Percentiles rank a stretch among this genome's conserved stretches.
Conservation (phyloP, 2,797 vertebrate genomes). For the Coregonus ussuriensis region DNA sequence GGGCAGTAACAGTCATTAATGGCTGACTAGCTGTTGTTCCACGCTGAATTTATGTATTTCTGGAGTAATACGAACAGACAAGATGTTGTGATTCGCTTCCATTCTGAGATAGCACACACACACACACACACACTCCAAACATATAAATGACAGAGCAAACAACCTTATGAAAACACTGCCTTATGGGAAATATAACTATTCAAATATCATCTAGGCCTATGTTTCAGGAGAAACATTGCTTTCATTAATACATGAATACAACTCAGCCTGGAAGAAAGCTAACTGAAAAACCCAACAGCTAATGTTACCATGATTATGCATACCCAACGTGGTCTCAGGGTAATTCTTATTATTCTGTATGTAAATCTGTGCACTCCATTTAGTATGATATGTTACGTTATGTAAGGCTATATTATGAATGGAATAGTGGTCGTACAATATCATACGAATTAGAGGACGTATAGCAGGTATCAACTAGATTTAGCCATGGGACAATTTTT, state of each 20-base stretch:
- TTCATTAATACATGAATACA: background rate
- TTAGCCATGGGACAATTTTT: too few relatives aligned
- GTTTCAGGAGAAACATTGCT: background rate
- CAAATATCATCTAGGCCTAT: background rate
- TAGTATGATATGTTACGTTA: too few relatives aligned
- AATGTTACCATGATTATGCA: background rate
- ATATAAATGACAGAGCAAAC: background rate
- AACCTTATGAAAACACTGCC: conserved; percentile 1
- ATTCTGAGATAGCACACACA: conserved; percentile 33
- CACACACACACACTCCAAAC: background rate
- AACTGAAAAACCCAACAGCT: background rate
- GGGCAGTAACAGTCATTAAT: conserved; percentile 6
- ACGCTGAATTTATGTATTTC: conserved; percentile 35
- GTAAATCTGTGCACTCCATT: too few relatives aligned
- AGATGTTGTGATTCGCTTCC: background rate
- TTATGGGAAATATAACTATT: background rate
- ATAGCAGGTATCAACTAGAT: too few relatives aligned
- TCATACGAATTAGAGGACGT: too few relatives aligned
- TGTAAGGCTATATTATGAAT: too few relatives aligned
- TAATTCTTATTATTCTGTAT: too few relatives aligned
- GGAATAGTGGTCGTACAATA: too few relatives aligned
- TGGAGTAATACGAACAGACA: conserved; percentile 42
- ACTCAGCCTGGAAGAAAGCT: background rate
- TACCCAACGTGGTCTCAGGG: too few relatives aligned
- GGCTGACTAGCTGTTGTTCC: conserved; percentile 1